These are phyloP conservation scores for Dermatemys mawii DNA, from an alignment of 2,113 vertebrate genomes.

Conservation along the genomic window DNA sequence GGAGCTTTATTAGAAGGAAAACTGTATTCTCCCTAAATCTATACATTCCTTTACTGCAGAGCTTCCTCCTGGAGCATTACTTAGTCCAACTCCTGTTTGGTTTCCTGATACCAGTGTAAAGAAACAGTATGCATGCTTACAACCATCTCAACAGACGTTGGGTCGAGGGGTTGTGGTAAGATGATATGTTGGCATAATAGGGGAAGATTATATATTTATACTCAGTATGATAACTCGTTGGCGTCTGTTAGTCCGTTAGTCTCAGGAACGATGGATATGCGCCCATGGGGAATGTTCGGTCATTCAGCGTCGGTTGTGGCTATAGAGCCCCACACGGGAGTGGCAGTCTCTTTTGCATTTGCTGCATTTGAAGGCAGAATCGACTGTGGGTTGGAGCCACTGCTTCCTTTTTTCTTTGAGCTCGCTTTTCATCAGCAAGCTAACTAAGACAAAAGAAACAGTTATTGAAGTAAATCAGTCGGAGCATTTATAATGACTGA, in stretches of 20 bases:
- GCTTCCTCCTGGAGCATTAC: neutral
- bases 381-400: too few relatives aligned
- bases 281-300: too few relatives aligned
- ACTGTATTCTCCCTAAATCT: neutral
- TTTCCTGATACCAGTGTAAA: neutral
- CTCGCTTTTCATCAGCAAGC: too few relatives aligned
- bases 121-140: neutral
- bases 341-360: too few relatives aligned
- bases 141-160: neutral
- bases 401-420: too few relatives aligned
- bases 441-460: neutral
- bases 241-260: too few relatives aligned
- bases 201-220: neutral
- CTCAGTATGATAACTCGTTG: too few relatives aligned
- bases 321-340: too few relatives aligned
- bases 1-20: neutral
- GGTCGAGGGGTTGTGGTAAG: rapidly evolving
- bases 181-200: neutral
- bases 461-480: rapidly evolving
- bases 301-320: too few relatives aligned
- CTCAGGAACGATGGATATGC: too few relatives aligned
- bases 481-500: rapidly evolving
- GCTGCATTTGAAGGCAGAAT: too few relatives aligned
- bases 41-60: neutral
- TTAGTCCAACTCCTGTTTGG: neutral